These are phyloP conservation scores for Seira musarum DNA, from an alignment of 2,888 invertebrate species.

Conservation along the genomic window DNA sequence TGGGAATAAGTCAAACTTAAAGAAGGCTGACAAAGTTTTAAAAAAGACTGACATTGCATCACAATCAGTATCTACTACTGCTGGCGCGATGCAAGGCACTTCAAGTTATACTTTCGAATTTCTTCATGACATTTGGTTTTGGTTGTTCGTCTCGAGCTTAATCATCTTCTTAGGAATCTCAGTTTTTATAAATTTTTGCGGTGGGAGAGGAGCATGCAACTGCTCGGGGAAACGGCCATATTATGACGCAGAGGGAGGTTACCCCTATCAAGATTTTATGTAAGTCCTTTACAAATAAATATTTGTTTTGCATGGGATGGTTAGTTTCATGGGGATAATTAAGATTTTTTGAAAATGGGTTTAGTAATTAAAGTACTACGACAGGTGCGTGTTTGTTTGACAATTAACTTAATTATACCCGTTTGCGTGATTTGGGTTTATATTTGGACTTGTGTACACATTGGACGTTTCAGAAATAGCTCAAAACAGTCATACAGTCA, in stretches of 20 bases:
- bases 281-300: background rate
- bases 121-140: conserved; percentile 54
- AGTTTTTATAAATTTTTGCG: background rate
- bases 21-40: background rate
- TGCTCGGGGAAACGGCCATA: background rate
- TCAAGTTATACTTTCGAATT: conserved; percentile 6
- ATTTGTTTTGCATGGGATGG: background rate
- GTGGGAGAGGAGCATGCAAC: background rate
- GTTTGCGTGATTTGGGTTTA: too few species aligned
- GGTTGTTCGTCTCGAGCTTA: conserved; percentile 50
- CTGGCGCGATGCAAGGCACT: background rate
- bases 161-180: conserved; percentile 36
- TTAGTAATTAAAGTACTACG: too few species aligned
- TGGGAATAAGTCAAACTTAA: background rate
- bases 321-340: too few species aligned
- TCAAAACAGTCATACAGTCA: too few species aligned
- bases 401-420: too few species aligned
- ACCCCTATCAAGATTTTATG: background rate
- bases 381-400: too few species aligned
- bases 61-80: too few species aligned
- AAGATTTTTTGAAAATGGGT: too few species aligned
- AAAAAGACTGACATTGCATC: conserved; percentile 34
- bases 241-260: background rate
- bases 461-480: too few species aligned
- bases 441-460: too few species aligned